Base-by-base conservation (phyloP, 2,888 invertebrate species). In the Archips crataeganus region DNA sequence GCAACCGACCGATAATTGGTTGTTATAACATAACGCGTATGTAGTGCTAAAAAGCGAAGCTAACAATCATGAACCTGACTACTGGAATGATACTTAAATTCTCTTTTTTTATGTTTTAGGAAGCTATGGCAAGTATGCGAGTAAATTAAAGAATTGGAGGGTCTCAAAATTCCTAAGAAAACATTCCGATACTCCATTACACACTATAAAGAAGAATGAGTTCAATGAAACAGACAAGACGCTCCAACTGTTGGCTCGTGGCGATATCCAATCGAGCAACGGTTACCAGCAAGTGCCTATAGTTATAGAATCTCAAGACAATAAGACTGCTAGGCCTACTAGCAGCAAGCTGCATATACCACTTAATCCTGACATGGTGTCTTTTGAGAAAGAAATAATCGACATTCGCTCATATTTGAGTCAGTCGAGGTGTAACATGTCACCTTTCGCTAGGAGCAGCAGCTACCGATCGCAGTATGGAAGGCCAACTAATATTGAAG, bases 391-490 rank as follows among this genome's bases (percentile, higher is more conserved):
- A 76, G 96, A 97, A 82, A 95, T 96, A 39, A 96, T 97, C 75
- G 97, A 97, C 81, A 96, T 97, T 59, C 95, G 96, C 78, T 96
- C 97, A 11, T 97, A 97, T 81, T 95, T 97, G 77, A 97, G 97
- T 79, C 97, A 97, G 84, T 97, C 97, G 2, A 91, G 97, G 76
- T 96, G 96, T 84, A 97, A 97, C 82, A 96, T 97, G 85, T 95
- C 96, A 11, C 96, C 96, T 2, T 97, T 97, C 79, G 96, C 96
- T 3, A 93, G 97, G 80, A 96, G 96, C 70, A 96, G 96, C 82
- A 97, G 96, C 87, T 96, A 96, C 85, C 93, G 96, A 71, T 96
- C 96, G 8, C 96, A 96, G 81, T 96, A 96, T 79, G 96, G 96
- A 32, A 91, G 96, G 83, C 95, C 95, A 47, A 95, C 95, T 42